A percentile compares a stretch with the other conserved stretches of the same genome.
These are phyloP conservation scores for Bufo gargarizans DNA, from an alignment of 2,113 vertebrate species.

Conservation along the genomic window DNA sequence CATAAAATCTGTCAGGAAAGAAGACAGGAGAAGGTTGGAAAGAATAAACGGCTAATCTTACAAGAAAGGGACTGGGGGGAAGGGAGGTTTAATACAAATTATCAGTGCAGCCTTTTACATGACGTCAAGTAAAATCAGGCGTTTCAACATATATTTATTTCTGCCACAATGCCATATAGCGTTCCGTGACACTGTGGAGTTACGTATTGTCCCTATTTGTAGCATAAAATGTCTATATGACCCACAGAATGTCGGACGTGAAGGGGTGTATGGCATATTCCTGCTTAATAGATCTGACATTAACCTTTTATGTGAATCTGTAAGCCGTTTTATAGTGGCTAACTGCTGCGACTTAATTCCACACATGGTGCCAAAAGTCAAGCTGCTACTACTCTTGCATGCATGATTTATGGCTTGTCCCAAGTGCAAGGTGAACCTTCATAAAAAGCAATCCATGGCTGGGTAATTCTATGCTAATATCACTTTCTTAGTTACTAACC, in stretches of 20 bases:
- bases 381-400: constrained; percentile 6
- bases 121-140: not conserved
- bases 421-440: not conserved
- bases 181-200: not conserved
- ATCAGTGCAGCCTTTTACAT: too few species aligned
- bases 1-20: too few species aligned
- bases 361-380: not conserved
- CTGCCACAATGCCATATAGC: too few species aligned
- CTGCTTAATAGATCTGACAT: constrained; percentile 24
- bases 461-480: not conserved
- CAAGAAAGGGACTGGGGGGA: too few species aligned
- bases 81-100: too few species aligned
- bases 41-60: too few species aligned
- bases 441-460: not conserved
- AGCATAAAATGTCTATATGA: not conserved
- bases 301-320: constrained; percentile 32
- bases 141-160: not conserved
- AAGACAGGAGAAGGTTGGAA: too few species aligned
- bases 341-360: constrained; percentile 29
- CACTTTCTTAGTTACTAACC: not conserved
- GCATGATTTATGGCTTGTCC: constrained; percentile 15
- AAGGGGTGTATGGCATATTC: not conserved
- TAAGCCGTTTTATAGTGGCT: constrained; percentile 30
- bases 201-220: not conserved
- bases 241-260: not conserved